Evolutionary conservation across 2,797 vertebrate species (phyloP).

Genomic region (Acomys russatus): DNA sequence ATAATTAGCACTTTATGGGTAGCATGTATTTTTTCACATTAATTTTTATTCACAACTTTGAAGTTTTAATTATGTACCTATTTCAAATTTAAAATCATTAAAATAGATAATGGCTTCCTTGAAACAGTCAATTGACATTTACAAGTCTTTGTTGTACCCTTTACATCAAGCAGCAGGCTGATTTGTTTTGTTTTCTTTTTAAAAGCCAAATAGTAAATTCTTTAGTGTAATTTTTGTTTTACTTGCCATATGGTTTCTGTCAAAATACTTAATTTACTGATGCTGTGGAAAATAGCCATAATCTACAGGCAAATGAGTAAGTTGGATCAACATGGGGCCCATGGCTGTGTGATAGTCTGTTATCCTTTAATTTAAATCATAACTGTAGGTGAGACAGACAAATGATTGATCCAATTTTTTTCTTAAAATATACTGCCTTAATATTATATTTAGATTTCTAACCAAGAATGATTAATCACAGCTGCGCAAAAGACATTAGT

Average conservation of each 20-base stretch:
- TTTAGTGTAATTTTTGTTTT: neutral
- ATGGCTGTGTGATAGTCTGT: neutral
- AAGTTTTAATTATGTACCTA: neutral
- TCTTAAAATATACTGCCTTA: neutral
- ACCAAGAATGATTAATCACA: constrained; percentile 13
- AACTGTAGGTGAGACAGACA: neutral
- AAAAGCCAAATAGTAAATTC: neutral
- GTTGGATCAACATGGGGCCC: neutral
- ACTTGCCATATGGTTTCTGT: neutral
- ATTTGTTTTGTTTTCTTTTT: neutral
- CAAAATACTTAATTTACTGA: neutral
- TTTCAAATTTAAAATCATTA: constrained; percentile 24
- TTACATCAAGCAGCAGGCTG: neutral
- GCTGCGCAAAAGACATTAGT: constrained; percentile 19
- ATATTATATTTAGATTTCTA: constrained; percentile 2
- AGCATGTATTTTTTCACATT: neutral
- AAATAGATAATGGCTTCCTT: neutral
- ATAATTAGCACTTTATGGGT: neutral
- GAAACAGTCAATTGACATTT: neutral
- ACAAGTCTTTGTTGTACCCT: neutral
- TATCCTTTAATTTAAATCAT: neutral
- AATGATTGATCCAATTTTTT: neutral
- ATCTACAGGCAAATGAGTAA: neutral
- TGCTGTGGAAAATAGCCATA: neutral
- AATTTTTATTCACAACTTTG: neutral